phyloP scores from a whole-genome alignment of 2,113 vertebrate genomes.

The Oreocharis arfaki region DNA sequence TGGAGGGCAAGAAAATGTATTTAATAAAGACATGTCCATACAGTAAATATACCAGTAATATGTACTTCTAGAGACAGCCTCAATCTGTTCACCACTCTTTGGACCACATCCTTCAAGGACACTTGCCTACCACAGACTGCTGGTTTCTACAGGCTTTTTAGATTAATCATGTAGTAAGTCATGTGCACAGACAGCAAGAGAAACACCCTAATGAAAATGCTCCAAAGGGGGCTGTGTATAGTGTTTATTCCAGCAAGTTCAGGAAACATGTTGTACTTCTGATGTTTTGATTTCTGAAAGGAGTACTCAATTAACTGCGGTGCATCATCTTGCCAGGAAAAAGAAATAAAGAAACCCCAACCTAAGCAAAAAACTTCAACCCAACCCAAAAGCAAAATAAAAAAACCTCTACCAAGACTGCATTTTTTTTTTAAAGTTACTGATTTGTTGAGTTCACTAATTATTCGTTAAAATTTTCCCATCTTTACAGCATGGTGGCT shows the following conservation, averaged over 20 bases:
- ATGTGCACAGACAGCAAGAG: neutral
- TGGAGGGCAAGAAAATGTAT: neutral
- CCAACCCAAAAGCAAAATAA: neutral
- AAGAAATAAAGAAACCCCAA: neutral
- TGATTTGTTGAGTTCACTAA: neutral
- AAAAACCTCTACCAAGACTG: neutral
- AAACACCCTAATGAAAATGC: neutral
- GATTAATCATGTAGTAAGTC: neutral
- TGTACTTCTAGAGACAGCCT: neutral
- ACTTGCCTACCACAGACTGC: neutral
- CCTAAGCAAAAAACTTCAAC: neutral
- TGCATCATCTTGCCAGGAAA: neutral
- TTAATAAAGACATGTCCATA: neutral
- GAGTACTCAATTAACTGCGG: neutral
- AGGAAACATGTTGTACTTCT: neutral
- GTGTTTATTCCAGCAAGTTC: neutral
- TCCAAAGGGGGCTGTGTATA: neutral
- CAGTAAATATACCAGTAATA: neutral
- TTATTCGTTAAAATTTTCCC: neutral
- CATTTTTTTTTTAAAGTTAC: neutral
- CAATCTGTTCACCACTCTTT: neutral
- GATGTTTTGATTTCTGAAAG: neutral
- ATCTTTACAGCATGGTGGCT: neutral
- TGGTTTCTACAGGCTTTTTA: neutral
- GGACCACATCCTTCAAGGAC: neutral